A percentile compares a stretch with the other conserved stretches of the same genome.
Evolutionary conservation across 2,113 vertebrate genomes (phyloP).

Genomic region (Coryphaenoides rupestris): DNA sequence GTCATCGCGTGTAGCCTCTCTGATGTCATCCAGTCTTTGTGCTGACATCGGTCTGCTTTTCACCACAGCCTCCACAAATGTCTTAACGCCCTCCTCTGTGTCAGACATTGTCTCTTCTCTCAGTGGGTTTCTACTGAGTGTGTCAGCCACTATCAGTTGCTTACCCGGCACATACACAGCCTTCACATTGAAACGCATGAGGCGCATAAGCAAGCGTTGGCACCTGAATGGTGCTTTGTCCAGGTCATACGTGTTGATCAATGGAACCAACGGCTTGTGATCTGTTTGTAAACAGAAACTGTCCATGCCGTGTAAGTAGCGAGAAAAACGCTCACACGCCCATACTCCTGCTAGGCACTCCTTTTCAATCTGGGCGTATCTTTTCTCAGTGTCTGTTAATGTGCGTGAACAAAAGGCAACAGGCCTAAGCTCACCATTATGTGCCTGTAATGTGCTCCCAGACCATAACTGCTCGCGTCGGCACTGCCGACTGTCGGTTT

Average conservation of each 20-base stretch:
- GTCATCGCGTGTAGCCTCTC: no score
- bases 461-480: constrained; percentile 16
- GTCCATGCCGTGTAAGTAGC: no score
- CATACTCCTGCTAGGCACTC: constrained; percentile 17
- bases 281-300: no score
- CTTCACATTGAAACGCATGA: constrained; percentile 17
- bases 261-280: constrained; percentile 15
- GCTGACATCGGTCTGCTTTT: no score
- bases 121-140: no score
- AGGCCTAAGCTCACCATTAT: neutral
- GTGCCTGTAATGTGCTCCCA: constrained; percentile 13
- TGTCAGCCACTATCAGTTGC: no score
- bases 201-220: constrained; percentile 12
- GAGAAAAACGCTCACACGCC: no score
- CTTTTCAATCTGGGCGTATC: constrained; percentile 10
- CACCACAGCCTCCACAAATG: no score
- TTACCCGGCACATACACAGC: no score
- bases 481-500: neutral
- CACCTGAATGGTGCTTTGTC: constrained; percentile 19
- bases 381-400: constrained; percentile 12
- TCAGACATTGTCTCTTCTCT: no score
- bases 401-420: constrained; percentile 20
- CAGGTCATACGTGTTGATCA: constrained; percentile 20
- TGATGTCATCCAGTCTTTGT: no score
- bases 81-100: no score